These are phyloP conservation scores for Teleogryllus oceanicus DNA, from an alignment of 2,888 invertebrate species.

Conservation along the genomic window DNA sequence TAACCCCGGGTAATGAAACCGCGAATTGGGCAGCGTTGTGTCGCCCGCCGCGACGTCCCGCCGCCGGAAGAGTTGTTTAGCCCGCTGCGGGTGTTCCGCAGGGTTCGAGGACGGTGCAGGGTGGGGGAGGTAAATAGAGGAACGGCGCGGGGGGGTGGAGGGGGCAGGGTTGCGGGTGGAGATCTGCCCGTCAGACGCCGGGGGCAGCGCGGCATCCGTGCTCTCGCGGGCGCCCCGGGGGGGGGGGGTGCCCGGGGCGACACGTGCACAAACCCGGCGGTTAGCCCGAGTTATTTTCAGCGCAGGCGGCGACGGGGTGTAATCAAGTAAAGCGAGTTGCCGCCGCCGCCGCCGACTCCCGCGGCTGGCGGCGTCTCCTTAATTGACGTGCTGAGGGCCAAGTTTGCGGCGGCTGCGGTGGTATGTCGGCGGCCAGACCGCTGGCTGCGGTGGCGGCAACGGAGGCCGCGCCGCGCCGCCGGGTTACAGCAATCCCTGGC, in stretches of 20 bases:
- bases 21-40: not conserved
- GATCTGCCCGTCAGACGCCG: not conserved
- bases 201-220: not conserved
- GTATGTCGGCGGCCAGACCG: not conserved
- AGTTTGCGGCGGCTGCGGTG: constrained; percentile 5
- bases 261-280: not conserved
- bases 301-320: not conserved
- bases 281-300: constrained; percentile 3
- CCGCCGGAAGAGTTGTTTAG: too few species aligned
- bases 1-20: constrained; percentile 10
- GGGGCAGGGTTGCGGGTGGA: not conserved
- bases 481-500: not conserved
- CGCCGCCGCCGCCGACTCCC: not conserved
- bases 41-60: too few species aligned
- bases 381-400: not conserved
- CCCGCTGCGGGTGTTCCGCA: not conserved
- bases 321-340: not conserved
- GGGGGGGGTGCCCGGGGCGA: not conserved
- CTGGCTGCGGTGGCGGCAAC: not conserved
- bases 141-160: not conserved
- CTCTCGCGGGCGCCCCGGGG: not conserved
- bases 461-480: not conserved
- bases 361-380: not conserved
- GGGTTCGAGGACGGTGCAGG: not conserved
- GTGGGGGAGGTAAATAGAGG: not conserved